Evolutionary conservation across 2,888 invertebrate genomes (phyloP), one percentile per base, ranked within the genome.

Genomic region (Eupithecia dodoneata): DNA sequence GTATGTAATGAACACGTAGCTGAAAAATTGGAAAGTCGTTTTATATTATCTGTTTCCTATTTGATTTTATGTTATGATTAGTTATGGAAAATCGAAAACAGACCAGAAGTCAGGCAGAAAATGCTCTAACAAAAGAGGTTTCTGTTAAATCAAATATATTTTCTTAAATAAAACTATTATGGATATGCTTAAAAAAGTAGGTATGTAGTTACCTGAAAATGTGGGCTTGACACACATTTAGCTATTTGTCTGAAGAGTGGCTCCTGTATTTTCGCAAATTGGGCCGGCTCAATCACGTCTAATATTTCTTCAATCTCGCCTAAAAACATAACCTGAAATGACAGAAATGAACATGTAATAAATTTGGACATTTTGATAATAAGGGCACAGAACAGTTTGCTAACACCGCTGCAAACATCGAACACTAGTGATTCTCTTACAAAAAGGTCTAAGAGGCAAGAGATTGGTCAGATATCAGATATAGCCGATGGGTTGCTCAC

Each of bases 301-400:
- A 99, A 96, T 88, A 99, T 99, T 95, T 99, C 99, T 95, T 99
- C 99, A 86, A 99, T 97, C 96, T 99, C 99, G 81, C 99, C 99
- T 91, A 99, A 96, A 96, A 99, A 99, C 99, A 99, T 99, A 84
- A 99, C 99, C 97, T 97, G 93, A 30, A 91, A 83, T 65, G 4
- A n/a, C 10, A 78, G 6, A 69, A 71, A 49, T 75, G 3, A 63
- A 55, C 74, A 65, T 66, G 9, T 18, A 44, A 4, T 5, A 42
- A 15, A 67, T 42, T 67, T 41, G 2, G 9, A 15, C 66, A 66
- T 30, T 41, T 30, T 30, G 30, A 41, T 4, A 9, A 42, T 41
- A 55, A 55, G 55, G 55, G 15, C n/a, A 15, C 49, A 49, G 15
- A 52, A 3, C 9, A 18, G 59, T 18, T 59, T 59, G 59, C 59